Evolutionary conservation across 2,888 invertebrate genomes (phyloP).

Genomic region (Amaurobius ferox): DNA sequence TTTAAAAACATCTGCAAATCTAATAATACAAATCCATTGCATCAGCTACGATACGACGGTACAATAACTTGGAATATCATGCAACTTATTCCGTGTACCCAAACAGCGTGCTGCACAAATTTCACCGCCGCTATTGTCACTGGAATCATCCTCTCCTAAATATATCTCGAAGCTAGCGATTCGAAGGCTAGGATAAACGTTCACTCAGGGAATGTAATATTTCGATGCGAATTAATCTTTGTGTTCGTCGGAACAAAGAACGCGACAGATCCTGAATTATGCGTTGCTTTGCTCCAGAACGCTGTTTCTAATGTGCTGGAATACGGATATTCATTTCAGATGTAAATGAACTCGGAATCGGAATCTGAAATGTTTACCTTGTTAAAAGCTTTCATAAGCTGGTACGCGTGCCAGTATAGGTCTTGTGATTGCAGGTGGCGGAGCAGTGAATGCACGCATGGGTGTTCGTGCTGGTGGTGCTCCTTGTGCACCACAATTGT

Average conservation of each 20-base stretch:
- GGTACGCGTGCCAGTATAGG: background rate
- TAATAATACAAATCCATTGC: no score
- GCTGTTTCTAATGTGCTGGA: background rate
- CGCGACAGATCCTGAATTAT: background rate
- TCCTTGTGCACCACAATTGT: background rate
- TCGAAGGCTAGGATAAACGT: background rate
- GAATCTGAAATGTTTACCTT: background rate
- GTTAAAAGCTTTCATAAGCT: conserved; percentile 12
- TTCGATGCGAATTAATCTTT: conserved; percentile 7
- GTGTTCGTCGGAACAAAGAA: background rate
- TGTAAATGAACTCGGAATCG: background rate
- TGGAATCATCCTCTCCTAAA: background rate
- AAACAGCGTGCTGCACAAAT: background rate
- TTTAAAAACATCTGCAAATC: no score
- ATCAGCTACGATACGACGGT: no score
- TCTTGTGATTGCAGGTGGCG: background rate
- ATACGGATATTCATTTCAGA: conserved; percentile 5
- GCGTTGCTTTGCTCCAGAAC: background rate
- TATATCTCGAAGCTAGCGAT: background rate
- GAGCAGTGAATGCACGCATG: background rate
- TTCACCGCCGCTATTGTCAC: background rate
- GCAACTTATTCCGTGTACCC: background rate
- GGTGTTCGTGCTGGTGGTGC: background rate
- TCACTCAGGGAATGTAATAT: conserved; percentile 8
- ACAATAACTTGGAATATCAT: background rate